Evolutionary conservation across 2,888 invertebrate species (phyloP).

Genomic region (Selenia dentaria): DNA sequence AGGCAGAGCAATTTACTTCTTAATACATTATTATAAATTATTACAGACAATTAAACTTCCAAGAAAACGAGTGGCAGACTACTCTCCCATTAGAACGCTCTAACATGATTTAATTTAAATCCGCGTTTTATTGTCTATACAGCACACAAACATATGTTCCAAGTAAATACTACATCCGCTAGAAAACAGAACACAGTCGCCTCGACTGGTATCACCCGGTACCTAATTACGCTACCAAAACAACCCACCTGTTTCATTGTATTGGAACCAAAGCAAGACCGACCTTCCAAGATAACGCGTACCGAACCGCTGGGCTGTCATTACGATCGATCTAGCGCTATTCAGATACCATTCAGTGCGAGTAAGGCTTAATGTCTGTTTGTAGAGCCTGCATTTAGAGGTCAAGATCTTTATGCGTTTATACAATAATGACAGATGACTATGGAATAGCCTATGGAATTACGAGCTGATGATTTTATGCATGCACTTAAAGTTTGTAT

Average conservation of each 20-base stretch:
- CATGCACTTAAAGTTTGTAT: no score
- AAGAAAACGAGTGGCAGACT: no score
- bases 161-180: no score
- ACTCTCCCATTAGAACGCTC: no score
- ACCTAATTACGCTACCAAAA: background rate
- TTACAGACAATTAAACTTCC: no score
- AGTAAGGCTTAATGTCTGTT: constrained; percentile 26
- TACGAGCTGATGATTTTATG: background rate
- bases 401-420: constrained; percentile 33
- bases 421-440: constrained; percentile 27
- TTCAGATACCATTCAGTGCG: constrained; percentile 21
- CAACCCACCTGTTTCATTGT: constrained; percentile 34
- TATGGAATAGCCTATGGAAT: constrained; percentile 9
- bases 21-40: no score
- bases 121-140: no score
- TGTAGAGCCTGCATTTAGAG: constrained; percentile 27
- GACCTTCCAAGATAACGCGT: constrained; percentile 13
- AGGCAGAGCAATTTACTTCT: no score
- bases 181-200: background rate
- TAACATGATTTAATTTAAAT: no score
- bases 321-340: constrained; percentile 33
- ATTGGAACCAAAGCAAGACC: constrained; percentile 6
- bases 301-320: constrained; percentile 27
- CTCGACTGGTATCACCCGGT: background rate
- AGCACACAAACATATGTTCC: no score